Percentiles rank a stretch among this genome's conserved stretches.
phyloP scores from a whole-genome alignment of 2,888 invertebrate species.

The Drosophila glabriapex region DNA sequence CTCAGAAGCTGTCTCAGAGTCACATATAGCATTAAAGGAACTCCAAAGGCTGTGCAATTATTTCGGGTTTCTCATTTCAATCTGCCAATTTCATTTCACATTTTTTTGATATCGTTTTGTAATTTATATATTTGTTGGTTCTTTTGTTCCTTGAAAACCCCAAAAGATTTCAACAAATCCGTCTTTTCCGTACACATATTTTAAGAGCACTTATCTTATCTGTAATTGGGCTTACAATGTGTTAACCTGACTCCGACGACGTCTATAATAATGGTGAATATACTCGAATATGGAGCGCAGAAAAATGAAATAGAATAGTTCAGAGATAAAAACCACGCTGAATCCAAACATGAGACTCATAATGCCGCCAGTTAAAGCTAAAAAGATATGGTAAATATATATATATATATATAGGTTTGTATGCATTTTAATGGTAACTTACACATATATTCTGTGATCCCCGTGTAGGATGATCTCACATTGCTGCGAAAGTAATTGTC shows the following conservation, averaged over 20 bases:
- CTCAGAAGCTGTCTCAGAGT: too few relatives aligned
- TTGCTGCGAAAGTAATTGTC: slow-evolving; percentile 89
- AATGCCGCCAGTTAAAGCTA: slow-evolving; percentile 92
- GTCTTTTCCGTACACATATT: not conserved
- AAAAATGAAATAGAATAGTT: slow-evolving; percentile 90
- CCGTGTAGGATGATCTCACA: slow-evolving; percentile 91
- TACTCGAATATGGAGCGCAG: slow-evolving; percentile 84
- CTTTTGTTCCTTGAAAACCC: not conserved
- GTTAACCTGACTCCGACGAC: slow-evolving; percentile 20
- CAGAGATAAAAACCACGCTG: slow-evolving; percentile 91
- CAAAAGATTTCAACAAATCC: not conserved
- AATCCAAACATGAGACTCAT: slow-evolving; percentile 93
- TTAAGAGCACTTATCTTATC: not conserved
- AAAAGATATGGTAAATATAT: not conserved
- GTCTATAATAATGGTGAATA: slow-evolving; percentile 23
- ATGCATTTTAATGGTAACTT: not conserved
- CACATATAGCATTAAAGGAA: not conserved
- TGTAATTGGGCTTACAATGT: not conserved
- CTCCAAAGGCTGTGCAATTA: not conserved
- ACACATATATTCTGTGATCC: slow-evolving; percentile 92
- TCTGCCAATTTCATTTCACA: not conserved
- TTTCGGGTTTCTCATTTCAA: not conserved
- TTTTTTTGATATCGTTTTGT: not conserved
- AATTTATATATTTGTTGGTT: not conserved
- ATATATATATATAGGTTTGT: not conserved